Conservation (phyloP, 1,140 invertebrate genomes). For the Heliconius melpomene region DNA sequence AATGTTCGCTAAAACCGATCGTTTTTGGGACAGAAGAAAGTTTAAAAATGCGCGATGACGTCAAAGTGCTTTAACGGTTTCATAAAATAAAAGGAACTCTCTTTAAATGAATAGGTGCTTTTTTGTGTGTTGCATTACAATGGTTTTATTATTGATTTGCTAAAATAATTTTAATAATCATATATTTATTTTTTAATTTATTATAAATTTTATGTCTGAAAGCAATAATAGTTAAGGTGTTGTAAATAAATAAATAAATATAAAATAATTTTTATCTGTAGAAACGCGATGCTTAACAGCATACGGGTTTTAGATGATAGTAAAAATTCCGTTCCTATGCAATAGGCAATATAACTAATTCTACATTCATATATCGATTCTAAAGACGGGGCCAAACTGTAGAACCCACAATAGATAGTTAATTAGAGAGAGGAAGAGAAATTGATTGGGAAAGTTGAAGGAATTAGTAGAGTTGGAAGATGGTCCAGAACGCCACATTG, state of each 20-base stretch:
- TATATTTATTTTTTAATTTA: constrained; percentile 39
- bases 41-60: constrained; percentile 62
- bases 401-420: constrained; percentile 35
- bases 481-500: constrained; percentile 60
- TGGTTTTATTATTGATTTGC: constrained; percentile 64
- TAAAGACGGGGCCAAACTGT: constrained; percentile 48
- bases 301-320: constrained; percentile 58
- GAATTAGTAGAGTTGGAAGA: constrained; percentile 40
- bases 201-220: constrained; percentile 43
- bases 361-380: constrained; percentile 17
- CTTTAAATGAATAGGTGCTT: constrained; percentile 54
- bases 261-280: neutral
- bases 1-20: constrained; percentile 64
- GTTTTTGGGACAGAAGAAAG: constrained; percentile 73
- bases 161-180: constrained; percentile 39
- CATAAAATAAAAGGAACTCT: constrained; percentile 62
- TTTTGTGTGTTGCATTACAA: constrained; percentile 61
- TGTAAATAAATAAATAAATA: constrained; percentile 34
- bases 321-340: constrained; percentile 63
- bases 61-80: constrained; percentile 52
- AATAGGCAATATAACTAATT: constrained; percentile 53
- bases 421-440: constrained; percentile 13
- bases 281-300: constrained; percentile 43
- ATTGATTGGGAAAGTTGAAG: constrained; percentile 33
- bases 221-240: constrained; percentile 70